A percentile compares a stretch with the other conserved stretches of the same genome.
phyloP scores from a whole-genome alignment of 2,113 vertebrate species.

The Chaetorhynchus papuensis region DNA sequence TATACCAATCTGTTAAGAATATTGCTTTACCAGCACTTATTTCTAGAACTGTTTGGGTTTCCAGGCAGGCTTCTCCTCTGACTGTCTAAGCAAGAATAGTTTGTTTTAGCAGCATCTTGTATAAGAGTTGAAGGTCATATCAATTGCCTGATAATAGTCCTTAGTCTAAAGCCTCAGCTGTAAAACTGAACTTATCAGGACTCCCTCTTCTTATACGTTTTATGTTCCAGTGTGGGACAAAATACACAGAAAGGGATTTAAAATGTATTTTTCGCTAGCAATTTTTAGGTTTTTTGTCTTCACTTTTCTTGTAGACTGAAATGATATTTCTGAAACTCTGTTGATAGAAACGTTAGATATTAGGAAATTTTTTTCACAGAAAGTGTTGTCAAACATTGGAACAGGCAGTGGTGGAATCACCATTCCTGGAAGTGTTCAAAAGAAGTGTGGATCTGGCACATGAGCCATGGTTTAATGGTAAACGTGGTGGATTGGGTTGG shows the following conservation, averaged over 20 bases:
- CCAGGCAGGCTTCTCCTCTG: neutral
- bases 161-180: neutral
- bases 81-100: neutral
- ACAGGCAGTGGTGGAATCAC: neutral
- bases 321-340: neutral
- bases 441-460: neutral
- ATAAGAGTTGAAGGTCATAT: neutral
- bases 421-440: neutral
- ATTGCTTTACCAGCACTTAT: constrained; percentile 14
- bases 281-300: neutral
- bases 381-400: neutral
- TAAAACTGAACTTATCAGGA: neutral
- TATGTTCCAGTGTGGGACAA: neutral
- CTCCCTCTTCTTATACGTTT: neutral
- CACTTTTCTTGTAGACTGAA: neutral
- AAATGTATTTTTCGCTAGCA: neutral
- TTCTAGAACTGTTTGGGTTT: constrained; percentile 13
- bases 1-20: neutral
- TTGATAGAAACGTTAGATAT: neutral
- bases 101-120: neutral
- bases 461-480: neutral
- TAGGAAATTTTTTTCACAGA: neutral
- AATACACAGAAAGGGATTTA: neutral
- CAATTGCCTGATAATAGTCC: neutral
- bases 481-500: neutral